A percentile compares a stretch with the other conserved stretches of the same genome.
Conservation (phyloP, 2,888 invertebrate species). For the Harpalus rufipes region DNA sequence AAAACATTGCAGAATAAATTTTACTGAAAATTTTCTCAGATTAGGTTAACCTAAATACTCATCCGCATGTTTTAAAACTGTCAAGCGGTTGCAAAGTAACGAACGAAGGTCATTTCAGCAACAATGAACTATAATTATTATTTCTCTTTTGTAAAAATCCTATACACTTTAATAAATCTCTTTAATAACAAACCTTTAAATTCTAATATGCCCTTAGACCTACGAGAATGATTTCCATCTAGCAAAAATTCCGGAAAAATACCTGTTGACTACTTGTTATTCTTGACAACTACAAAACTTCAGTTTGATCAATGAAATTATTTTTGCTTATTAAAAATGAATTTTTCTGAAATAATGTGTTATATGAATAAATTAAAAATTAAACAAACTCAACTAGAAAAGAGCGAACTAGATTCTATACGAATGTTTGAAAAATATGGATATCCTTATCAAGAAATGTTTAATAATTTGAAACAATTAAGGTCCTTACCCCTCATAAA, state of each 20-base stretch:
- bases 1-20: slow-evolving; percentile 58
- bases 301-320: slow-evolving; percentile 57
- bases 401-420: slow-evolving; percentile 69
- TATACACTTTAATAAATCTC: background rate
- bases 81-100: slow-evolving; percentile 14
- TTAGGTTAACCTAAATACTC: slow-evolving; percentile 49
- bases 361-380: slow-evolving; percentile 71
- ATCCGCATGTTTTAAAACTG: slow-evolving; percentile 63
- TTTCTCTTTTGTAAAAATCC: background rate
- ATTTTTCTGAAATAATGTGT: slow-evolving; percentile 34
- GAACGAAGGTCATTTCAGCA: background rate
- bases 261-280: slow-evolving; percentile 11
- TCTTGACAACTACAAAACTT: slow-evolving; percentile 34
- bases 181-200: background rate
- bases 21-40: slow-evolving; percentile 20
- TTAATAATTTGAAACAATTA: slow-evolving; percentile 67
- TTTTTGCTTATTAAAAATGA: slow-evolving; percentile 36
- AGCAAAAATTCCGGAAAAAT: background rate
- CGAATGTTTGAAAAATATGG: slow-evolving; percentile 70
- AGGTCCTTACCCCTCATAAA: slow-evolving; percentile 67
- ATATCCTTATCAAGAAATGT: slow-evolving; percentile 66
- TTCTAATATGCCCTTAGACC: background rate
- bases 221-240: background rate
- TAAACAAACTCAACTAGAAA: slow-evolving; percentile 72
- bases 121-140: slow-evolving; percentile 1